Conservation (phyloP, 2,888 invertebrate species). For the Synanthedon vespiformis region DNA sequence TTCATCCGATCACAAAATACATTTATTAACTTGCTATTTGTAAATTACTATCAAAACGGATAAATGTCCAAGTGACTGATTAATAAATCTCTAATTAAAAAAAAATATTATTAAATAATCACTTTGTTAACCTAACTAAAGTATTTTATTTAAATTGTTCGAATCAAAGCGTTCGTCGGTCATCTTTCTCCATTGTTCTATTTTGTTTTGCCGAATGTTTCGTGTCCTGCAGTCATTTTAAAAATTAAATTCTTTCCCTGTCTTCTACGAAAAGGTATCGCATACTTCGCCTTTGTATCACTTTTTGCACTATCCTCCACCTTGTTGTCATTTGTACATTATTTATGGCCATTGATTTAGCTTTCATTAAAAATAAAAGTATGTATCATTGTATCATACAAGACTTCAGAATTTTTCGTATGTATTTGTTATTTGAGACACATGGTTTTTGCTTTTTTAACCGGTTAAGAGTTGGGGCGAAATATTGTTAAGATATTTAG, state of each 20-base stretch:
- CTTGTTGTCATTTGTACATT: slow-evolving; percentile 49
- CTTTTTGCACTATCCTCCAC: slow-evolving; percentile 56
- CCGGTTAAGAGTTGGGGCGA: neutral
- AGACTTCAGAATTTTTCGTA: slow-evolving; percentile 7
- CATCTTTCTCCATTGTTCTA: slow-evolving; percentile 37
- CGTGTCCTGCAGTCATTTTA: slow-evolving; percentile 46
- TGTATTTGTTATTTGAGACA: slow-evolving; percentile 1
- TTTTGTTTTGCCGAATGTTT: slow-evolving; percentile 53
- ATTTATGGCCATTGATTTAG: slow-evolving; percentile 44
- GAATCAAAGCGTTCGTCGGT: slow-evolving; percentile 27
- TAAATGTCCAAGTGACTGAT: too few relatives aligned
- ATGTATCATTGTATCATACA: slow-evolving; percentile 12
- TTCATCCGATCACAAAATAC: too few relatives aligned
- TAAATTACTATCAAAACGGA: too few relatives aligned
- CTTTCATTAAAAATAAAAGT: slow-evolving; percentile 29
- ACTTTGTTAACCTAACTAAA: neutral
- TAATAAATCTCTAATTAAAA: too few relatives aligned
- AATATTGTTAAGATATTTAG: neutral
- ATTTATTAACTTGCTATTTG: too few relatives aligned
- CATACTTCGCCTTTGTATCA: slow-evolving; percentile 67
- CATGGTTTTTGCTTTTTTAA: slow-evolving; percentile 1
- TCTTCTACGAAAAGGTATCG: slow-evolving; percentile 67
- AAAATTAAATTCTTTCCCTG: slow-evolving; percentile 64
- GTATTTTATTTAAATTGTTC: slow-evolving; percentile 24
- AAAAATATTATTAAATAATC: too few relatives aligned